phyloP scores from a whole-genome alignment of 2,888 invertebrate genomes.

The Leptopilina syphax region DNA sequence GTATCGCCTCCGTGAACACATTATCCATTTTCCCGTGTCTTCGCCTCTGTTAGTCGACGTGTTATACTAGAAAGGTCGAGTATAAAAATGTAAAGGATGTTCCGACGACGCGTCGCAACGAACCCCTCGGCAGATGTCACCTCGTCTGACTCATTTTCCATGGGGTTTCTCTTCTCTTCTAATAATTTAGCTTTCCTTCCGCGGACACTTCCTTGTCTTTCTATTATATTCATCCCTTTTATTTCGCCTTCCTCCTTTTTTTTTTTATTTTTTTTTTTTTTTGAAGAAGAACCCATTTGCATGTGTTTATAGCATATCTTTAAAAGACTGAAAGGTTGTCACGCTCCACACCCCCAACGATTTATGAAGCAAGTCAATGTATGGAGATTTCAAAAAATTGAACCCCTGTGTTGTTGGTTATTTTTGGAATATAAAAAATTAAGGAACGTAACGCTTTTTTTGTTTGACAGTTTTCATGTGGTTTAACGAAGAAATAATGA shows the following conservation, averaged over 20 bases:
- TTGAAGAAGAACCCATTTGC: slow-evolving; percentile 52
- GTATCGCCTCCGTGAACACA: slow-evolving; percentile 56
- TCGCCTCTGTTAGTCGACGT: slow-evolving; percentile 49
- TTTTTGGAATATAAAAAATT: no score
- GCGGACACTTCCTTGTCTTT: slow-evolving; percentile 50
- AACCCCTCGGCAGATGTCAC: slow-evolving; percentile 63
- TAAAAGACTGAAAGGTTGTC: slow-evolving; percentile 32
- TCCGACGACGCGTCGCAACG: slow-evolving; percentile 49
- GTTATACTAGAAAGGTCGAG: slow-evolving; percentile 60
- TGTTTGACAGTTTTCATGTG: no score
- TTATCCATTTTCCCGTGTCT: slow-evolving; percentile 63
- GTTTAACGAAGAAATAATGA: no score
- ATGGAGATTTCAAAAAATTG: slow-evolving; percentile 7
- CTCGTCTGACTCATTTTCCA: slow-evolving; percentile 55
- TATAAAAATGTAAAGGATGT: slow-evolving; percentile 62
- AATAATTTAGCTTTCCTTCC: slow-evolving; percentile 60
- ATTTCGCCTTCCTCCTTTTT: no score
- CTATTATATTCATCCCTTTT: slow-evolving; percentile 48
- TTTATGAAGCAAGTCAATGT: slow-evolving; percentile 11
- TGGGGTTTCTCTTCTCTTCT: slow-evolving; percentile 58
- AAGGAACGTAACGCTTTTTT: no score
- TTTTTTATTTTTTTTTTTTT: slow-evolving; percentile 35
- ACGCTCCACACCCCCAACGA: slow-evolving; percentile 4
- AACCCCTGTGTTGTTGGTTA: no score
- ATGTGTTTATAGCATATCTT: slow-evolving; percentile 41